Evolutionary conservation across 30 jellyfish, hydroid and myxozoan species (phyloP).

Genomic region (Aurelia aurita complex sp. Pacific): DNA sequence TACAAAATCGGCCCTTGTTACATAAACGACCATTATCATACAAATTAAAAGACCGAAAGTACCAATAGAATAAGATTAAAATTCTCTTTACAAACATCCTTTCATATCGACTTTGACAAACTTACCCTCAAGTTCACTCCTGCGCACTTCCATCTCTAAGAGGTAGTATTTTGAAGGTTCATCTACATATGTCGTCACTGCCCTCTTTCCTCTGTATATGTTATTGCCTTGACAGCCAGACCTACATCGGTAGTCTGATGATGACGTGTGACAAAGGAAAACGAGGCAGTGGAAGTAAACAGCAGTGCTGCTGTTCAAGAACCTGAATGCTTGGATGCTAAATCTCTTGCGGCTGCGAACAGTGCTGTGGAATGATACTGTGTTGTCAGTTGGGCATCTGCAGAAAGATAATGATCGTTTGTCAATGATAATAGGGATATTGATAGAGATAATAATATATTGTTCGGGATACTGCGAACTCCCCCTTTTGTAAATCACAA

Average conservation of each 20-base stretch:
- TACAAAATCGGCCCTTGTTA: no score
- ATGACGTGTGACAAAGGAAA: slow-evolving; percentile 34
- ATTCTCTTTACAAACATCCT: no score
- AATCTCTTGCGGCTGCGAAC: slow-evolving; percentile 18
- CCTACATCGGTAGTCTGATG: slow-evolving; percentile 36
- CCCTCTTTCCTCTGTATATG: slow-evolving; percentile 36
- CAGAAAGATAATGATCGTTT: no score
- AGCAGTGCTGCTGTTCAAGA: slow-evolving; percentile 23
- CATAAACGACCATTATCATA: no score
- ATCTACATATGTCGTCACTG: background rate
- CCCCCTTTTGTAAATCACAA: no score
- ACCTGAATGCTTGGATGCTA: slow-evolving; percentile 29
- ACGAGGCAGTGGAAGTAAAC: slow-evolving; percentile 49
- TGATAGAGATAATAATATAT: no score
- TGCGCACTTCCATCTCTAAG: slow-evolving; percentile 9
- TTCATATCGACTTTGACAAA: background rate
- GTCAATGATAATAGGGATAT: no score
- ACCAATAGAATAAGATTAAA: no score
- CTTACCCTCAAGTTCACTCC: background rate
- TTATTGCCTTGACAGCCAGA: slow-evolving; percentile 45
- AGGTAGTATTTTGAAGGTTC: slow-evolving; percentile 14
- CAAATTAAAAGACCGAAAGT: no score
- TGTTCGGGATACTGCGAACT: no score
- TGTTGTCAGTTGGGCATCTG: slow-evolving; percentile 34
- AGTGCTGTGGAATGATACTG: slow-evolving; percentile 22